Evolutionary conservation across 2,797 vertebrate species (phyloP).

Genomic region (Melanotaenia maccullochi): DNA sequence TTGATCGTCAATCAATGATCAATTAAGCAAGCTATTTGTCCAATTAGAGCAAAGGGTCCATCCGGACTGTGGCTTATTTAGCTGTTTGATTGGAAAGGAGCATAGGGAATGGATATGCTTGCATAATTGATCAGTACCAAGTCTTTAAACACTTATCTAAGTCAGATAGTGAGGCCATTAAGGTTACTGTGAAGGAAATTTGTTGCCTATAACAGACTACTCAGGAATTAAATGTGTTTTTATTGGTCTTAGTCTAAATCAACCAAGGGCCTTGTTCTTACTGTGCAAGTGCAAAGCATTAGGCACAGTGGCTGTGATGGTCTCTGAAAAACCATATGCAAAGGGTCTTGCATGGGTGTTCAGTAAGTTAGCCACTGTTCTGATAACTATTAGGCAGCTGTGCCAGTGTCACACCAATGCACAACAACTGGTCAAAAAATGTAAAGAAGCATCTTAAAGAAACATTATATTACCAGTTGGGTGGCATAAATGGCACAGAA

Average conservation of each 20-base stretch:
- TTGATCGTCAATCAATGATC: constrained; percentile 88
- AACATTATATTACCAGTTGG: too few species aligned
- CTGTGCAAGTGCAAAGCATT: neutral
- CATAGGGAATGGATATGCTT: constrained; percentile 75
- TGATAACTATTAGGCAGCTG: neutral
- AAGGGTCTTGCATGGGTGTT: neutral
- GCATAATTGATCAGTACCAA: constrained; percentile 81
- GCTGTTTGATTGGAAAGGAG: constrained; percentile 78
- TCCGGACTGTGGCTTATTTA: constrained; percentile 73
- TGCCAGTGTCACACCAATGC: neutral
- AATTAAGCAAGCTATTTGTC: constrained; percentile 87
- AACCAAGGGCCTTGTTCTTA: neutral
- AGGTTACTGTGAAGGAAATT: constrained; percentile 47
- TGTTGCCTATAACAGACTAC: constrained; percentile 23
- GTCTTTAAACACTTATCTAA: constrained; percentile 81
- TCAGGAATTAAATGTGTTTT: constrained; percentile 12
- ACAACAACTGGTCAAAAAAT: neutral
- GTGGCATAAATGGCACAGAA: neutral
- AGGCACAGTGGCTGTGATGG: neutral
- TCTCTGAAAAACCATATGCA: neutral
- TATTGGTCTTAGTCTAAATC: constrained; percentile 7
- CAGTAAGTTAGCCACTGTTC: neutral
- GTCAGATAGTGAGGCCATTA: constrained; percentile 54
- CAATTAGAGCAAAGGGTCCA: constrained; percentile 78
- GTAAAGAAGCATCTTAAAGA: too few species aligned